Evolutionary conservation across 1,140 invertebrate species (phyloP).

Genomic region (Drosophila pachea): DNA sequence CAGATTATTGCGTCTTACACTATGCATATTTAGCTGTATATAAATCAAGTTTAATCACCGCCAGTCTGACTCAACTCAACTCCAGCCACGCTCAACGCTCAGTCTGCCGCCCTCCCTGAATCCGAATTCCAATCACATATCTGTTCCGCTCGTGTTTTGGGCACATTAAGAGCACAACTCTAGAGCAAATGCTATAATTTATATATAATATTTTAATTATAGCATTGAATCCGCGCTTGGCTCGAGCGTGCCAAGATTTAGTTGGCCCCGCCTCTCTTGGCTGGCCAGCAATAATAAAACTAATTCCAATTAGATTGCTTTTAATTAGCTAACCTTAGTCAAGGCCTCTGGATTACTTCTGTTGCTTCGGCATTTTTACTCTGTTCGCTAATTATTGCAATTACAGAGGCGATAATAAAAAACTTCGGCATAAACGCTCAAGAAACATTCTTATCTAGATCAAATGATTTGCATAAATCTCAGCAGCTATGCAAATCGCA

Average conservation of each 20-base stretch:
- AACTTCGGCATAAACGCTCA: slow-evolving; percentile 24
- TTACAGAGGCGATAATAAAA: slow-evolving; percentile 68
- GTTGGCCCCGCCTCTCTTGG: not conserved
- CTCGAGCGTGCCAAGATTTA: too few species aligned
- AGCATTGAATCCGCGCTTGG: slow-evolving; percentile 31
- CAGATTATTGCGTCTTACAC: slow-evolving; percentile 5
- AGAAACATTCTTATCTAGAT: slow-evolving; percentile 61
- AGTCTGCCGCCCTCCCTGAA: not conserved
- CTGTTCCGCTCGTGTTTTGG: slow-evolving; percentile 48
- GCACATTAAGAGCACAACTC: slow-evolving; percentile 41
- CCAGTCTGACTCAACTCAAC: slow-evolving; percentile 4
- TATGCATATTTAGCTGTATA: not conserved
- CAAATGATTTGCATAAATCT: slow-evolving; percentile 68
- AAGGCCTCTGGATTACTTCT: slow-evolving; percentile 43
- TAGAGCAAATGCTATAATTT: slow-evolving; percentile 36
- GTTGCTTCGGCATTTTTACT: not conserved
- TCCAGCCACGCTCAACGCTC: not conserved
- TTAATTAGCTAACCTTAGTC: slow-evolving; percentile 58
- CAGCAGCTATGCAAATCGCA: slow-evolving; percentile 70
- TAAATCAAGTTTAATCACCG: slow-evolving; percentile 22
- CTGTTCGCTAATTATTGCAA: slow-evolving; percentile 64
- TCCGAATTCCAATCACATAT: slow-evolving; percentile 42
- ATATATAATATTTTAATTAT: slow-evolving; percentile 72
- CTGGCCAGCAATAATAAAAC: slow-evolving; percentile 12
- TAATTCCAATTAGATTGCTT: slow-evolving; percentile 28